These are phyloP conservation scores for Pseudorectes ferrugineus DNA, from an alignment of 2,113 vertebrate species.

Conservation along the genomic window DNA sequence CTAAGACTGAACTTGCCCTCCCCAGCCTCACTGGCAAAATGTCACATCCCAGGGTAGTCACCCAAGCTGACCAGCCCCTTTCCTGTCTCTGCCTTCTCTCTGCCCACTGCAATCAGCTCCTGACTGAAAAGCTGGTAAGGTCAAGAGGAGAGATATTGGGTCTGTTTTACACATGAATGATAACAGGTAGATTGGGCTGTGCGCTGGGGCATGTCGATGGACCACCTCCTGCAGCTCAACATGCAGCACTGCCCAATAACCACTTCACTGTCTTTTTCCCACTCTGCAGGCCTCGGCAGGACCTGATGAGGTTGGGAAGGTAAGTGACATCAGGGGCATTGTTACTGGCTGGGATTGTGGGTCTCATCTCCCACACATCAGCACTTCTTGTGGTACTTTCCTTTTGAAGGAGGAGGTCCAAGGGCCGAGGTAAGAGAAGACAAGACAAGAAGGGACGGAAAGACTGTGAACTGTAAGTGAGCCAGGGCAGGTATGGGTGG, in stretches of 20 bases:
- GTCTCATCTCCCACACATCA: not conserved
- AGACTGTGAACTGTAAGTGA: constrained; percentile 75
- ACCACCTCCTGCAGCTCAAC: not conserved
- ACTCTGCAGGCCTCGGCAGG: constrained; percentile 54
- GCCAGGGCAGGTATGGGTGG: not conserved
- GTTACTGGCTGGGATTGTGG: not conserved
- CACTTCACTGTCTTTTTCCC: not conserved
- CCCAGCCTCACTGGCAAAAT: not conserved
- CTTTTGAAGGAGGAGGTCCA: constrained; percentile 72
- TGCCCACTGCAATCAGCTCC: not conserved
- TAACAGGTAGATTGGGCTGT: not conserved
- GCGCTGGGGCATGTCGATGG: not conserved
- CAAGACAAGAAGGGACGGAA: constrained; percentile 71
- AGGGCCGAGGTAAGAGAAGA: constrained; percentile 74
- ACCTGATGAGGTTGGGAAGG: constrained; percentile 62
- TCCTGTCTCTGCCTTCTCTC: not conserved
- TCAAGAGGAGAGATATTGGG: not conserved
- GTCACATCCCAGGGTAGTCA: not conserved
- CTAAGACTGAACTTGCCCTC: not conserved
- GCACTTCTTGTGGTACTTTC: constrained; percentile 37
- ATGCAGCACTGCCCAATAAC: not conserved
- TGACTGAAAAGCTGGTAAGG: not conserved
- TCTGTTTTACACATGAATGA: not conserved
- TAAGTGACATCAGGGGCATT: not conserved
- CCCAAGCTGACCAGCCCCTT: not conserved